Evolutionary conservation across 2,888 invertebrate genomes (phyloP), one percentile per base, ranked within the genome.

Genomic region (Boloria euphrosyne): DNA sequence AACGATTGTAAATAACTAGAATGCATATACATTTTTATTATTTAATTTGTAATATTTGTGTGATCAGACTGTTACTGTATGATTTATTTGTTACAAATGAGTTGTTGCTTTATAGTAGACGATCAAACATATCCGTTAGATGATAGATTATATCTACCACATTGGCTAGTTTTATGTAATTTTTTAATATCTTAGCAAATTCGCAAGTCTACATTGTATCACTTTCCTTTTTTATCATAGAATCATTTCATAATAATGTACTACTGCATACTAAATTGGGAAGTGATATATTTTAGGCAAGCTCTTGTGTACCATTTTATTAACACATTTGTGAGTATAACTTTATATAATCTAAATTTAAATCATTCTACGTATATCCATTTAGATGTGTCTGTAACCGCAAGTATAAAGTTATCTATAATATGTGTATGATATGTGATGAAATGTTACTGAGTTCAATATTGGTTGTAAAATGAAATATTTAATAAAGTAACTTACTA

Each of bases 1-100:
- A 91, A 92, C 90, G 84, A 84, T 61, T 92, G 91, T 92, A 92
- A 89, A 92, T 92, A 92, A 88, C 84, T 91, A 90, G 89, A 90
- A 84, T 82, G 82, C 88, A 86, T 87, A 87, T 88, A 87, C 82
- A 82, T 79, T 78, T 78, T 87, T 82, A 87, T 88, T 88, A 90
- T 91, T 91, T 91, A 91, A 90, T 90, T 90, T 90, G 88, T 90
- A 90, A 91, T 89, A 86, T 84, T 89, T 81, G 91, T 90, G 91
- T 91, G 90, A 89, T 90, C 90, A 91, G 89, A 90, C 90, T 92
- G 91, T 91, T 92, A 89, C 77, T 81, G 80, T 90, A 90, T 91
- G 89, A 84, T 90, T 92, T 91, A 89, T 88, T 90, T 91, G 91
- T 92, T 92, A 89, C 82, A 87, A 80, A 81, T 86, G 81, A 86